Base-by-base conservation (phyloP, 2,113 vertebrate species). In the Apistogramma diplotaenia region DNA sequence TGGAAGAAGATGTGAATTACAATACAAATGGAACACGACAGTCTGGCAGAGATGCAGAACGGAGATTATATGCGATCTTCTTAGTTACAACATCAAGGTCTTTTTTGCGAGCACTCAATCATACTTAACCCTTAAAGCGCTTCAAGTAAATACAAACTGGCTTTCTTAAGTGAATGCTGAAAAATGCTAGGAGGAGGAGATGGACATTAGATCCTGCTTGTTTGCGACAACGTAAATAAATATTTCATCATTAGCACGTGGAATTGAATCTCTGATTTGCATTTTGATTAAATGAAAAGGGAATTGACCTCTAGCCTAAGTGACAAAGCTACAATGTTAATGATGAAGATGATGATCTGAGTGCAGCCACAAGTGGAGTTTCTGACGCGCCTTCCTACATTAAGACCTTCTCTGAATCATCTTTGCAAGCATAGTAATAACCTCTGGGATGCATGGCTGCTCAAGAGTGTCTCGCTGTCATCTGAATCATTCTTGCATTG, bases 231-330 rank as follows among this genome's bases (percentile, higher is more conserved):
- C 1, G 1, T 18, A 76, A 58, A 57, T 60, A 4, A 37, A 57
- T 57, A 57, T 81, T 70, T 72, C 15, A 73, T 76, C 7, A 78
- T 85, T 56, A 19, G 1, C 60, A 73, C 16, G 35, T 70, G 3
- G 67, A 79, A 55, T 74, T 6, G 3, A 62, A 76, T 23, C n/a
- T 56, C 19, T 15, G 57, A 54, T 85, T 87, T 73, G 55, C 37
- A 88, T 86, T 74, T 85, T 74, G 29, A 84, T 85, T 31, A 49
- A 87, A 87, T 73, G 54, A 80, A 70, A 78, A 86, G 43, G 74
- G 43, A 72, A 43, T 58, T 78, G 59, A 89, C 74, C 78, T 74
- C 40, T 19, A 9, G 75, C 71, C 49, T 19, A 6, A 2, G 43
- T 71, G 82, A 79, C 74, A 81, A 58, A 76, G 82, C 43, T 58